A percentile compares a stretch with the other conserved stretches of the same genome.
Evolutionary conservation across 1,140 invertebrate species (phyloP).

Genomic region (Stegodyphus mimosarum): DNA sequence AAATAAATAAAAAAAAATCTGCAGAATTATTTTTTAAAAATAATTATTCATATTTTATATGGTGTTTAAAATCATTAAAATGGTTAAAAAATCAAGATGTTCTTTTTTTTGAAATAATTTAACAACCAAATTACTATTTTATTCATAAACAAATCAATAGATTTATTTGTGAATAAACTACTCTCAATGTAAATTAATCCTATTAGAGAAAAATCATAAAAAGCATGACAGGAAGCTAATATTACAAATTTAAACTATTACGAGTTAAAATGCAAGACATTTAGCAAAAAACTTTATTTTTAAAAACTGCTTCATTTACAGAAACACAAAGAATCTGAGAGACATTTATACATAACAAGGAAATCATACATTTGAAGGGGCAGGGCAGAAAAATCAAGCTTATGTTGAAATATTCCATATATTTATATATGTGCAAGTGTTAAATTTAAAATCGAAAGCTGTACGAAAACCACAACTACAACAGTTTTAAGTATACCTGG

Average conservation of each 20-base stretch:
- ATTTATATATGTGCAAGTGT: conserved; percentile 27
- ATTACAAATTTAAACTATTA: no score
- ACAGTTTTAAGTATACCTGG: not conserved
- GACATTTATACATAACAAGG: conserved; percentile 25
- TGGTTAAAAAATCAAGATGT: not conserved
- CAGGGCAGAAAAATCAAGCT: not conserved
- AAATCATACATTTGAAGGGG: conserved; percentile 18
- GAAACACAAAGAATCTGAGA: conserved; percentile 12
- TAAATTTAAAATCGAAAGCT: conserved; percentile 4
- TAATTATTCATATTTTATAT: not conserved
- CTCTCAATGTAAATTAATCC: no score
- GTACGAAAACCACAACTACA: conserved; percentile 24
- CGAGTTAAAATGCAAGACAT: not conserved
- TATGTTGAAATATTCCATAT: not conserved
- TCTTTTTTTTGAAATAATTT: not conserved
- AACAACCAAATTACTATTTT: not conserved
- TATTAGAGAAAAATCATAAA: no score
- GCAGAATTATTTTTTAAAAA: not conserved
- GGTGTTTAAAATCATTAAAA: not conserved
- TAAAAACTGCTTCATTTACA: conserved; percentile 46
- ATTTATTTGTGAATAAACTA: no score
- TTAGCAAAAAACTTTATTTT: conserved; percentile 43
- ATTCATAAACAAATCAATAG: no score
- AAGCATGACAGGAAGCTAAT: no score
- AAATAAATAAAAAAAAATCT: not conserved